Percentiles rank a stretch among this genome's conserved stretches.
Evolutionary conservation across 2,113 vertebrate species (phyloP).

Genomic region (Holacanthus passer): DNA sequence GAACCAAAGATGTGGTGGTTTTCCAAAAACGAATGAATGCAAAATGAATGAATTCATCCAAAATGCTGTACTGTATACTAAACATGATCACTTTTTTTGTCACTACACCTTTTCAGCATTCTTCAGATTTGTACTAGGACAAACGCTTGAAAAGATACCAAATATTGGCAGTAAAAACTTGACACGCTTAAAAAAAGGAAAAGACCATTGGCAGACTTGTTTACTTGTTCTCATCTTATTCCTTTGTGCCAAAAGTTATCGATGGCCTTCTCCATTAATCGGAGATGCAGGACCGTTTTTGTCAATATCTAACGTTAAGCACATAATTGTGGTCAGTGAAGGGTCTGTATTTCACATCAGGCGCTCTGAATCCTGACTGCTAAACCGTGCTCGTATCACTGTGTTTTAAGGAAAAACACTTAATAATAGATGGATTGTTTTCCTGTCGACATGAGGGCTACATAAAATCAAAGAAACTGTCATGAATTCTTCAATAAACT

Average conservation of each 20-base stretch:
- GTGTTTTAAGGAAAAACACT: slow-evolving; percentile 41
- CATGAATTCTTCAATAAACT: slow-evolving; percentile 73
- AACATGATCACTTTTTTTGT: neutral
- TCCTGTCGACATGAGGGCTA: slow-evolving; percentile 61
- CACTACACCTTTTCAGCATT: slow-evolving; percentile 17
- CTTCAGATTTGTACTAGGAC: slow-evolving; percentile 19
- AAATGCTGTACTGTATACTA: slow-evolving; percentile 39
- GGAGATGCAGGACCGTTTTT: slow-evolving; percentile 15
- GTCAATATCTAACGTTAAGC: slow-evolving; percentile 24
- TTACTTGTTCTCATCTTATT: slow-evolving; percentile 23
- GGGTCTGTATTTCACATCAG: slow-evolving; percentile 32
- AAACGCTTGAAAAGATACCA: slow-evolving; percentile 44
- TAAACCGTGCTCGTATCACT: slow-evolving; percentile 46
- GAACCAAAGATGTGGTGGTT: slow-evolving; percentile 66
- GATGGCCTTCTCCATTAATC: slow-evolving; percentile 31
- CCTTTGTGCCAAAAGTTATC: slow-evolving; percentile 59
- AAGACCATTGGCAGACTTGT: neutral
- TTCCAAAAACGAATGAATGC: slow-evolving; percentile 15
- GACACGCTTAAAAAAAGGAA: neutral
- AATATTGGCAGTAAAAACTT: slow-evolving; percentile 47
- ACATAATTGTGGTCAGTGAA: slow-evolving; percentile 11
- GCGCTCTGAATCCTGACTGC: slow-evolving; percentile 45
- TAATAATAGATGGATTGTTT: slow-evolving; percentile 7
- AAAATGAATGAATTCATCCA: slow-evolving; percentile 15
- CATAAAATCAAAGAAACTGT: slow-evolving; percentile 56